These are phyloP conservation scores for Salminus brasiliensis DNA, from an alignment of 2,113 vertebrate genomes.

Conservation along the genomic window DNA sequence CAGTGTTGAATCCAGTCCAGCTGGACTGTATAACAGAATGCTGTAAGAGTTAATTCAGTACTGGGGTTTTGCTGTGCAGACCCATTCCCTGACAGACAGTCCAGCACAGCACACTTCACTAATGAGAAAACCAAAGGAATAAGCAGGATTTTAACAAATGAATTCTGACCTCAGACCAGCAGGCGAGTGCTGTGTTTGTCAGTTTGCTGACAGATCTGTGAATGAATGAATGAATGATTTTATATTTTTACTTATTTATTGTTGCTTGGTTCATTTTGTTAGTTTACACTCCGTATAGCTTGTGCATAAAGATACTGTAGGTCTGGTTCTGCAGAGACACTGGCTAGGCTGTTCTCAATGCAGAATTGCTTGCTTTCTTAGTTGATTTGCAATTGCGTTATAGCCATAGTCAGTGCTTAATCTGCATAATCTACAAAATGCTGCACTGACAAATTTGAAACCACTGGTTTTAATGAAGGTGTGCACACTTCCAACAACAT, in stretches of 20 bases:
- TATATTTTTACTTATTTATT: background rate
- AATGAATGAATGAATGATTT: too few relatives aligned
- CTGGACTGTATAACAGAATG: background rate
- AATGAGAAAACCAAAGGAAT: background rate
- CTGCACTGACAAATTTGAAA: too few relatives aligned
- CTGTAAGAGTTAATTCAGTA: background rate
- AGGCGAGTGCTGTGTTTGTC: background rate
- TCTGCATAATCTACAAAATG: too few relatives aligned
- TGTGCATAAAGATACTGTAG: too few relatives aligned
- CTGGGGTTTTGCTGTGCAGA: background rate
- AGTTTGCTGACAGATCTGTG: too few relatives aligned
- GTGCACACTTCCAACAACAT: too few relatives aligned
- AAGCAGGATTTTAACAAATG: background rate
- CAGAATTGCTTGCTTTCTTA: too few relatives aligned
- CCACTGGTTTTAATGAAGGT: too few relatives aligned
- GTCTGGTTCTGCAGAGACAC: too few relatives aligned
- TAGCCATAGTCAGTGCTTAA: too few relatives aligned
- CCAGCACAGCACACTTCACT: conserved; percentile 13
- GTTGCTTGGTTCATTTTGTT: background rate
- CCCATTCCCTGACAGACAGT: background rate
- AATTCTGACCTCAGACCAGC: background rate
- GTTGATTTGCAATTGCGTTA: too few relatives aligned
- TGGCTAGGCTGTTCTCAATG: too few relatives aligned
- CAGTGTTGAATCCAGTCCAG: background rate
- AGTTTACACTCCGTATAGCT: background rate